Conservation (phyloP, 2,888 invertebrate species). For the Phytoseiulus persimilis region DNA sequence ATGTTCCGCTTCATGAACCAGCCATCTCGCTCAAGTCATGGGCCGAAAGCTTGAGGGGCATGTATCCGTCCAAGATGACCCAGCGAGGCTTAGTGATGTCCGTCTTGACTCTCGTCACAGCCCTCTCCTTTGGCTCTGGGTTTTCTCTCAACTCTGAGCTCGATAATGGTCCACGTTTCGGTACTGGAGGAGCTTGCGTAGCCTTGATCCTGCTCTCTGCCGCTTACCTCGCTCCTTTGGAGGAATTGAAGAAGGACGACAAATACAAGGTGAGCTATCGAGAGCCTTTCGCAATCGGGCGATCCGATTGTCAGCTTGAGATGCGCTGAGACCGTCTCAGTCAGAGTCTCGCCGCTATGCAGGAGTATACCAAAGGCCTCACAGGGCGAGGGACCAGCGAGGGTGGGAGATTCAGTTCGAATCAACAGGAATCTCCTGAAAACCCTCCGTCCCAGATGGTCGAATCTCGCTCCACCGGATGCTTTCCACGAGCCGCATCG, state of each 20-base stretch:
- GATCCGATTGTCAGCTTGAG: no score
- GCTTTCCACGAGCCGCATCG: no score
- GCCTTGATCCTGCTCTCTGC: not conserved
- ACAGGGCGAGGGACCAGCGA: no score
- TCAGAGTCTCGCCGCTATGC: no score
- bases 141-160: not conserved
- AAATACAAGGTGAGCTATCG: slow-evolving; percentile 11
- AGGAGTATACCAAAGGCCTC: no score
- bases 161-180: not conserved
- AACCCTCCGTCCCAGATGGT: no score
- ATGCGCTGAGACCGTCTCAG: no score
- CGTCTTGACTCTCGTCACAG: not conserved
- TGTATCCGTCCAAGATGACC: not conserved
- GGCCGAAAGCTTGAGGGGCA: not conserved
- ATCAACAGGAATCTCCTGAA: no score
- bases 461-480: no score
- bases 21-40: not conserved
- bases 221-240: not conserved
- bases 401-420: no score
- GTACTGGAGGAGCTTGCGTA: not conserved
- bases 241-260: not conserved
- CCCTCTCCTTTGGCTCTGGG: not conserved
- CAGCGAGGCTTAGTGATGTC: not conserved
- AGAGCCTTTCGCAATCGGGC: not conserved
- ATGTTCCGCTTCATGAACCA: not conserved